Conservation (phyloP, 2,888 invertebrate genomes). For the Pyrgus malvae region DNA sequence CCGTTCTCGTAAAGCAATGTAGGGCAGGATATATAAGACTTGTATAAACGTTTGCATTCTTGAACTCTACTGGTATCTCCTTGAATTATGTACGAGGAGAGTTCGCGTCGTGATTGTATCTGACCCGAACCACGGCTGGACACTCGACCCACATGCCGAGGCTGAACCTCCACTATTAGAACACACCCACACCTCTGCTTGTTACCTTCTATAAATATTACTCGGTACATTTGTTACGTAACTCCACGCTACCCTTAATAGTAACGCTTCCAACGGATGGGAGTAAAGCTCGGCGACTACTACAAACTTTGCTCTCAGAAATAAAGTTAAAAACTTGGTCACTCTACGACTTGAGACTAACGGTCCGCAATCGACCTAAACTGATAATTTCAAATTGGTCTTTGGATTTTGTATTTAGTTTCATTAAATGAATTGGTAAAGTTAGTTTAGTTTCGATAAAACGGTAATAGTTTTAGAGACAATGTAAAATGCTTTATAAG, state of each 20-base stretch:
- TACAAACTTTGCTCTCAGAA: conserved; percentile 11
- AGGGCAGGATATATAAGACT: too few species aligned
- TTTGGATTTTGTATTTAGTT: neutral
- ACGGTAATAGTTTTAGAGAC: too few species aligned
- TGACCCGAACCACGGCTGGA: conserved; percentile 9
- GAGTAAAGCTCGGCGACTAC: neutral
- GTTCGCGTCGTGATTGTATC: conserved; percentile 10
- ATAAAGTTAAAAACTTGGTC: conserved; percentile 13
- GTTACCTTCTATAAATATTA: conserved; percentile 1
- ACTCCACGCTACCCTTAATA: conserved; percentile 7
- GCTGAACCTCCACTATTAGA: conserved; percentile 12
- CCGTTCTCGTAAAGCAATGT: too few species aligned
- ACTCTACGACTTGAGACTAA: neutral
- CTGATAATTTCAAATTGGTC: neutral
- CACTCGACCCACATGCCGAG: conserved; percentile 25
- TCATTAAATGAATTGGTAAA: neutral
- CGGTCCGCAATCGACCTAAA: neutral
- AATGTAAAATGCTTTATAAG: too few species aligned
- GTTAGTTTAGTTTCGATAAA: too few species aligned
- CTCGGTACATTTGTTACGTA: conserved; percentile 3
- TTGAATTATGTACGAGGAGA: neutral
- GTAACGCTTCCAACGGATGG: neutral
- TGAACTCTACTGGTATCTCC: too few species aligned
- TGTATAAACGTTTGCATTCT: too few species aligned
- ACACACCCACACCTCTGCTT: neutral